phyloP scores from a whole-genome alignment of 2,797 vertebrate species.

The Rousettus madagascariensis region DNA sequence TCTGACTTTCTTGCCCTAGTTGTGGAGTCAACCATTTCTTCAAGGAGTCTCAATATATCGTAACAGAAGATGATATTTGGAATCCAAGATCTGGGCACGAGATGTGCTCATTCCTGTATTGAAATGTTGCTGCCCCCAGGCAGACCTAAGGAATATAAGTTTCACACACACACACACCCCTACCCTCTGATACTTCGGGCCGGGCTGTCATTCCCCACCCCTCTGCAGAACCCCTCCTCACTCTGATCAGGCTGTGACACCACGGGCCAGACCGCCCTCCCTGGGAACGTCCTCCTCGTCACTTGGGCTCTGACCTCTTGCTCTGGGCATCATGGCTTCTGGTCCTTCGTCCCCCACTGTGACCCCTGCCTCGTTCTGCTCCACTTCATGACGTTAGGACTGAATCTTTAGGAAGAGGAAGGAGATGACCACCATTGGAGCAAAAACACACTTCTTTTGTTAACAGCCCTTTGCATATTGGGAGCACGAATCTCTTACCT shows the following conservation, averaged over 20 bases:
- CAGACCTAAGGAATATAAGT: neutral
- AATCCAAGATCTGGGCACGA: neutral
- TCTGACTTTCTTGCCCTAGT: neutral
- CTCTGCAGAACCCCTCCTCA: neutral
- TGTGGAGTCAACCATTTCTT: neutral
- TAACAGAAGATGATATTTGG: neutral
- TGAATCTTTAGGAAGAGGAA: neutral
- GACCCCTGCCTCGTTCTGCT: neutral
- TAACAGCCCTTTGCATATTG: neutral
- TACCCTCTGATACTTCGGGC: neutral
- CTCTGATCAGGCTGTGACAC: neutral
- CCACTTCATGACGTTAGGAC: neutral
- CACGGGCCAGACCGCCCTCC: neutral
- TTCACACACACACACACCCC: neutral
- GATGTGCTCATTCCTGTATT: neutral
- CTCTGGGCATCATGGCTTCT: neutral
- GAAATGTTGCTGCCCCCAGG: neutral
- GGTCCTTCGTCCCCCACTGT: rapidly evolving
- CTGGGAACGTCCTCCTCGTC: neutral
- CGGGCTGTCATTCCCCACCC: too few relatives aligned
- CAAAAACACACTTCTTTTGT: neutral
- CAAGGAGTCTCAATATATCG: neutral
- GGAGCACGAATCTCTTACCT: neutral
- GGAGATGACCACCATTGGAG: neutral
- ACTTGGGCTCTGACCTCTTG: neutral